Base-by-base conservation (phyloP, 2,797 vertebrate species). In the Sitta carolinensis region DNA sequence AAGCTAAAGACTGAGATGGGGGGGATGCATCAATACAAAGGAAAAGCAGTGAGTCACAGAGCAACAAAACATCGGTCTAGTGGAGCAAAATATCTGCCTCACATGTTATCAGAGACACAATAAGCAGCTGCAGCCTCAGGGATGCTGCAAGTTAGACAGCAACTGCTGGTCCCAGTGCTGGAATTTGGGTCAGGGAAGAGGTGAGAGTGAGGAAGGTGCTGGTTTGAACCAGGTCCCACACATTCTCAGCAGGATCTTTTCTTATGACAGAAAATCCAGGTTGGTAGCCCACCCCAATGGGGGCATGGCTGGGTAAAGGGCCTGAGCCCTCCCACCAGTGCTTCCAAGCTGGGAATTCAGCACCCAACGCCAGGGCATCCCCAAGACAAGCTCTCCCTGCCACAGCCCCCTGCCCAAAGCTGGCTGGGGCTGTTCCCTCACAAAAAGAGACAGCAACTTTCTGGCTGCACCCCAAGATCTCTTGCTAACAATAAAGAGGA, bases 401-500 rank as follows among this genome's bases (percentile, higher is more conserved):
- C 72, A 45, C 9, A 78, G 21, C 55, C 76, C 67, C 27, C 55
- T 75, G 94, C 93, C 88, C 83, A 42, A 64, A 85, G 76, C 63
- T 50, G 43, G 75, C 51, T 66, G 63, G 84, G 83, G 85, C 84
- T 92, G 34, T 38, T 87, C 86, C 89, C 86, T 69, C 88, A 78
- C 77, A 13, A 67, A 87, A 84, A 83, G 30, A 93, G 90, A 89
- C 55, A 40, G 94, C 73, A 40, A 89, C 77, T 82, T 78, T 70
- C 95, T 97, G 96, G 96, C 93, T 84, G 86, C 9, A 10, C 83
- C 89, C 95, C 95, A 97, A 92, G 40, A n/a, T 85, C 63, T 93
- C 94, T 87, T 70, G 85, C 94, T 96, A 96, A 96, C 96, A 96
- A 95, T 96, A 94, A 76, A 48, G 82, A 93, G 87, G 84, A 73